phyloP scores from a whole-genome alignment of 2,888 invertebrate species.

The Papilio protenor region DNA sequence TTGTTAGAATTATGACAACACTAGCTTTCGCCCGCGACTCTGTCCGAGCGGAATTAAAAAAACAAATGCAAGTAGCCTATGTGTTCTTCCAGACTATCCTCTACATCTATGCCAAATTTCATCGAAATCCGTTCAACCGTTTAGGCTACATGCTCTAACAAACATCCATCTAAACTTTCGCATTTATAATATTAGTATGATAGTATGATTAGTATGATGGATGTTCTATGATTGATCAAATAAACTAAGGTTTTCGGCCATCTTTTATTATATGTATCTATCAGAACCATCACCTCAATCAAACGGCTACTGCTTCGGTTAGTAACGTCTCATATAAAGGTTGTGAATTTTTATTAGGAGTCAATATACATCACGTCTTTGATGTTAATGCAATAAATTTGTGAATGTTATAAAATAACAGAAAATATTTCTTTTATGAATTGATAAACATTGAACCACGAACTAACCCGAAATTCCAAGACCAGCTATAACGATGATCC shows the following conservation, averaged over 20 bases:
- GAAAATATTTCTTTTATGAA: conserved; percentile 25
- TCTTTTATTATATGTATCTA: background rate
- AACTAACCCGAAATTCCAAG: conserved; percentile 36
- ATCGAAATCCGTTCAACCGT: too few relatives aligned
- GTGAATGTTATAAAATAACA: background rate
- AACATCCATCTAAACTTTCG: too few relatives aligned
- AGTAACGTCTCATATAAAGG: background rate
- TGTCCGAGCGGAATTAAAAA: too few relatives aligned
- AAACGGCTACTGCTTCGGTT: background rate
- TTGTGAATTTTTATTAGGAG: background rate
- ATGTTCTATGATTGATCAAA: background rate
- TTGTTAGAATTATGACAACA: background rate
- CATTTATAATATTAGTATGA: too few relatives aligned
- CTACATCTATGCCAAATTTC: too few relatives aligned
- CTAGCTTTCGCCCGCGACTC: too few relatives aligned
- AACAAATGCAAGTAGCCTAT: too few relatives aligned
- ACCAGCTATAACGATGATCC: conserved; percentile 37
- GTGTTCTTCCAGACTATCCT: too few relatives aligned
- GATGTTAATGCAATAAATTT: background rate
- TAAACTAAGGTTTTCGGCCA: background rate
- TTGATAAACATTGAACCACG: conserved; percentile 35
- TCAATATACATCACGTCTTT: background rate
- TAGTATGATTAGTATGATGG: too few relatives aligned
- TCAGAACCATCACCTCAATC: background rate
- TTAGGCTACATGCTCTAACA: too few relatives aligned